Evolutionary conservation across 2,888 invertebrate genomes (phyloP).

Genomic region (Masnerella sp.): DNA sequence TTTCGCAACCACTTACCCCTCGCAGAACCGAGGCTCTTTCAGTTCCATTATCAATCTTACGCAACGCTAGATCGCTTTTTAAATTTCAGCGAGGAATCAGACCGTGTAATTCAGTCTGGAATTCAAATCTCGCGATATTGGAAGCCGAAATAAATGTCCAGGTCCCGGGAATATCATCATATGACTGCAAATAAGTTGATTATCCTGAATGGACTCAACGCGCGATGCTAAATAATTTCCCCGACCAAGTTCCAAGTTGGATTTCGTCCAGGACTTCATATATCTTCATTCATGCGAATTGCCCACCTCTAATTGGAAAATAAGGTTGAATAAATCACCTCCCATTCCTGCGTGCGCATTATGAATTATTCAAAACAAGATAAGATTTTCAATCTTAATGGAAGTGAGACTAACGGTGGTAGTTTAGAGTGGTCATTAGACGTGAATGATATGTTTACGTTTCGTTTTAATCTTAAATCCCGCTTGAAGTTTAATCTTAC

Average conservation of each 20-base stretch:
- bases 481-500: too few relatives aligned
- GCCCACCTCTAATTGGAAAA: not conserved
- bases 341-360: too few relatives aligned
- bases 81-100: not conserved
- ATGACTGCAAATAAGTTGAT: conserved; percentile 9
- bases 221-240: conserved; percentile 11
- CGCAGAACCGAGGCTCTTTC: not conserved
- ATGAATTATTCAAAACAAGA: too few relatives aligned
- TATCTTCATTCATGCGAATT: conserved; percentile 1
- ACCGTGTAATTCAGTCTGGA: not conserved
- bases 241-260: conserved; percentile 2
- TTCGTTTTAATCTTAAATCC: too few relatives aligned
- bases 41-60: too few relatives aligned
- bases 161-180: not conserved
- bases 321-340: too few relatives aligned
- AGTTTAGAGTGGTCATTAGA: too few relatives aligned
- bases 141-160: not conserved
- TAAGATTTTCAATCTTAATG: too few relatives aligned
- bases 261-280: conserved; percentile 1
- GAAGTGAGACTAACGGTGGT: too few relatives aligned
- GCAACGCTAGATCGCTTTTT: not conserved
- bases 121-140: not conserved
- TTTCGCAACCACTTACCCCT: too few relatives aligned
- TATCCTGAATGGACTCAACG: conserved; percentile 8
- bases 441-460: too few relatives aligned